Percentiles rank a stretch among this genome's conserved stretches.
Conservation (phyloP, 2,797 vertebrate genomes). For the Lepilemur ruficaudatus region DNA sequence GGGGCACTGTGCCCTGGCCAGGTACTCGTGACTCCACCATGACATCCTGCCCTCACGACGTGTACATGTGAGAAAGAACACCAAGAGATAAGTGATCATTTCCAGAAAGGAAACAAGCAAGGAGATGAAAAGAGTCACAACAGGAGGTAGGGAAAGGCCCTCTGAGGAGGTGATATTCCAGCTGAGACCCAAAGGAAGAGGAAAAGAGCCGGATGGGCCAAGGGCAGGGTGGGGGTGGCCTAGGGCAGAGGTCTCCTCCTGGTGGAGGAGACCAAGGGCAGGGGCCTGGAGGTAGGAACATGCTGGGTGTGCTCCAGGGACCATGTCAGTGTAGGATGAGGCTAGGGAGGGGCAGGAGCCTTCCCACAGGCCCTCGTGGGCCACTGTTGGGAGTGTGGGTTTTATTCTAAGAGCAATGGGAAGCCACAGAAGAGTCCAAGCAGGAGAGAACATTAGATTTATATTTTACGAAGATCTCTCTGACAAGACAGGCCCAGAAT, state of each 20-base stretch:
- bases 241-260: not conserved
- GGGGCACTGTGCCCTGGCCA: not conserved
- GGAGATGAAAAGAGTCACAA: not conserved
- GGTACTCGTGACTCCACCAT: not conserved
- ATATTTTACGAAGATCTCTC: not conserved
- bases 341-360: not conserved
- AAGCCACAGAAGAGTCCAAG: not conserved
- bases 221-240: not conserved
- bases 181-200: not conserved
- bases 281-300: not conserved
- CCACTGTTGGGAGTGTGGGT: not conserved
- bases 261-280: no score
- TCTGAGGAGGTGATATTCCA: not conserved
- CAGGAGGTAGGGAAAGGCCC: not conserved
- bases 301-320: not conserved
- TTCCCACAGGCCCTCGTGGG: not conserved
- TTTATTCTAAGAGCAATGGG: not conserved
- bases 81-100: not conserved
- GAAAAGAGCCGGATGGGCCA: not conserved
- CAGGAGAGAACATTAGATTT: not conserved
- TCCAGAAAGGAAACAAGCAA: not conserved
- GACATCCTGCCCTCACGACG: not conserved
- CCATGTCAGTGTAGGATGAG: not conserved
- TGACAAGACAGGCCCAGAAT: not conserved
- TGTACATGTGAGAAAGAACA: not conserved